Evolutionary conservation across 2,113 vertebrate genomes (phyloP).

Genomic region (Phalacrocorax brasilianus): DNA sequence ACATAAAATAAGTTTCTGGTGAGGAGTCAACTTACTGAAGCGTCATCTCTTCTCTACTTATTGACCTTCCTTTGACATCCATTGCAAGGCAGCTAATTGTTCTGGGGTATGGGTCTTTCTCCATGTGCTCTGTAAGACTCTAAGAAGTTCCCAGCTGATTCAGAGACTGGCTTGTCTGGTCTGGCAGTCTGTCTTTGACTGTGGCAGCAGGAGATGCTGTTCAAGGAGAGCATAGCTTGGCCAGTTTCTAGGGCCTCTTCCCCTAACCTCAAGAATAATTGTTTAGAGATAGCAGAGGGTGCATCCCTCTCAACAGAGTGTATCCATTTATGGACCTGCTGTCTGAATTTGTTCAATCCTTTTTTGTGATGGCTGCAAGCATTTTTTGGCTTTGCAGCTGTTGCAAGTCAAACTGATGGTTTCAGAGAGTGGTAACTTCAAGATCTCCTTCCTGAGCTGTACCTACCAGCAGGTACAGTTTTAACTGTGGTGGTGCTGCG

Average conservation of each 20-base stretch:
- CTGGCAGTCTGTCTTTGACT: not conserved
- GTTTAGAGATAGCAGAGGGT: not conserved
- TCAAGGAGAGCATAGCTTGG: not conserved
- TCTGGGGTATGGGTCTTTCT: too few species aligned
- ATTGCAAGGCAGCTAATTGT: too few species aligned
- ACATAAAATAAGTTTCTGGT: too few species aligned
- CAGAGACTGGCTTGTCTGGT: not conserved
- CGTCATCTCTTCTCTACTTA: too few species aligned
- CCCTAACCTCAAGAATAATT: not conserved
- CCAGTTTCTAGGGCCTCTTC: not conserved
- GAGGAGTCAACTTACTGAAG: too few species aligned
- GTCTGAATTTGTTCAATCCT: not conserved
- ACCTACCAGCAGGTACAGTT: not conserved
- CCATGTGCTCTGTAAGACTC: too few species aligned
- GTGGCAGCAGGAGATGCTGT: not conserved
- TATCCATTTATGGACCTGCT: not conserved
- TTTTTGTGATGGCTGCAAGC: not conserved
- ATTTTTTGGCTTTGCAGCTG: not conserved
- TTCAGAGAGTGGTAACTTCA: not conserved
- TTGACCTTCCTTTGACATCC: too few species aligned
- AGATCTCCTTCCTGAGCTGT: not conserved
- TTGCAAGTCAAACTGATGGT: not conserved
- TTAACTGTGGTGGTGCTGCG: not conserved
- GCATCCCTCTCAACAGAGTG: not conserved
- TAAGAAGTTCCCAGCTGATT: too few species aligned